Conservation (phyloP, 2,888 invertebrate genomes). For the Orchesellides sinensis region DNA sequence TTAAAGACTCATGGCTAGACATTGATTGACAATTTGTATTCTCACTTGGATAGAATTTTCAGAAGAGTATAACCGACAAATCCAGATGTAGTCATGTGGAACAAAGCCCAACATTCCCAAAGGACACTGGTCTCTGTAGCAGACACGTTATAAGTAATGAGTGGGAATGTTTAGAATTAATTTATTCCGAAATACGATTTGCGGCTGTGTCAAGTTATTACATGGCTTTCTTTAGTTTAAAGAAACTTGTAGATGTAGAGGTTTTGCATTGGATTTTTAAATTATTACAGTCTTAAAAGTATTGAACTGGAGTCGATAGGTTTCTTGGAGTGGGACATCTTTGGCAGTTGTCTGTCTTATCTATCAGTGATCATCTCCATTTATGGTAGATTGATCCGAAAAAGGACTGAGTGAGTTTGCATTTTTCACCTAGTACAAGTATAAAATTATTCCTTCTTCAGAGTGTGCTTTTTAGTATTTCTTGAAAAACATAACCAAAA, state of each 20-base stretch:
- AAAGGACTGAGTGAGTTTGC: conserved; percentile 33
- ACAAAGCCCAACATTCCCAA: conserved; percentile 54
- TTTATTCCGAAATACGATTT: not conserved
- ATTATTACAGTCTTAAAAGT: too few relatives aligned
- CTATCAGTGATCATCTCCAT: not conserved
- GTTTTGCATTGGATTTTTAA: conserved; percentile 9
- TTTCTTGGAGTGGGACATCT: conserved; percentile 11
- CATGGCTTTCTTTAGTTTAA: conserved; percentile 21
- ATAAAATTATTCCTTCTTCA: too few relatives aligned
- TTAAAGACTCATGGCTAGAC: too few relatives aligned
- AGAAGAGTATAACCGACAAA: conserved; percentile 66
- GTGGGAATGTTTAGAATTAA: not conserved
- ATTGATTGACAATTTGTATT: too few relatives aligned
- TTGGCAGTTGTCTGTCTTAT: not conserved
- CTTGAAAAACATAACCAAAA: not conserved
- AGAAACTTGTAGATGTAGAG: conserved; percentile 31
- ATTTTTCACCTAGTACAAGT: conserved; percentile 5
- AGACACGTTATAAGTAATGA: not conserved
- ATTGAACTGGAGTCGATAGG: not conserved
- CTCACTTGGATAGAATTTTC: conserved; percentile 78
- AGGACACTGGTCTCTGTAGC: not conserved
- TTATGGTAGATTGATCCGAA: not conserved
- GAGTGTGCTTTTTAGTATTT: too few relatives aligned
- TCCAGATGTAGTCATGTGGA: conserved; percentile 67
- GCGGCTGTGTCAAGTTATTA: not conserved